Evolutionary conservation across 2,797 vertebrate species (phyloP), one percentile per base, ranked within the genome.

Genomic region (Syngnathus acus): DNA sequence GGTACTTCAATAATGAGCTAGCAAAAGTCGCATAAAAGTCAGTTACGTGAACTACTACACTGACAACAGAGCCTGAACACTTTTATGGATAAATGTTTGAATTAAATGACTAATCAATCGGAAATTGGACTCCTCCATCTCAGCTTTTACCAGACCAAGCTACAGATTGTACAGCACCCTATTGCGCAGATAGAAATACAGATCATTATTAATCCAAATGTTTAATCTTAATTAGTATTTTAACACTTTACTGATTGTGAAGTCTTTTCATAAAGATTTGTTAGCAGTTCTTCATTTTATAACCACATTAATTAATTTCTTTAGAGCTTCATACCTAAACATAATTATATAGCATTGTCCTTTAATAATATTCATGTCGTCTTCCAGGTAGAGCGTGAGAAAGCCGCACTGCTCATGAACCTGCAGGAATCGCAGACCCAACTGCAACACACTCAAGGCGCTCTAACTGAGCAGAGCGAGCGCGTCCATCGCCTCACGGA

Each of bases 341-440:
- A 23, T 10, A 10, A 43, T 23, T 9, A 16, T 16, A 5, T 13
- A 32, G 14, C 14, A 57, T 16, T 38, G 1, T 54, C 14, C 32
- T 63, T 63, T 47, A 11, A 6, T 0, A 9, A 9, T 53, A 19
- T 39, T 39, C 8, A 50, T n/a, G 67, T 72, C 60, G 13, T 75
- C 2, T 73, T 87, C 37, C 87, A 99, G 97, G 94, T 97, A 82
- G 97, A 99, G 76, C 82, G 95, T 48, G 97, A 99, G 83, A 99
- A 99, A 77, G 88, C 94, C 0, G 86, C 92, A 43, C 90, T 99
- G 51, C 87, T 98, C 78, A 91, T 92, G 77, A 98, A 90, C 68
- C 91, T 99, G 11, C 95, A 98, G 81, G 97, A 99, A 83, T 97
- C 94, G 0, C 94, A 98, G 86, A 97, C 93, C 0, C 97, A 98